Evolutionary conservation across 1,140 invertebrate genomes (phyloP), one percentile per base, ranked within the genome.

Genomic region (Achatina immaculata): DNA sequence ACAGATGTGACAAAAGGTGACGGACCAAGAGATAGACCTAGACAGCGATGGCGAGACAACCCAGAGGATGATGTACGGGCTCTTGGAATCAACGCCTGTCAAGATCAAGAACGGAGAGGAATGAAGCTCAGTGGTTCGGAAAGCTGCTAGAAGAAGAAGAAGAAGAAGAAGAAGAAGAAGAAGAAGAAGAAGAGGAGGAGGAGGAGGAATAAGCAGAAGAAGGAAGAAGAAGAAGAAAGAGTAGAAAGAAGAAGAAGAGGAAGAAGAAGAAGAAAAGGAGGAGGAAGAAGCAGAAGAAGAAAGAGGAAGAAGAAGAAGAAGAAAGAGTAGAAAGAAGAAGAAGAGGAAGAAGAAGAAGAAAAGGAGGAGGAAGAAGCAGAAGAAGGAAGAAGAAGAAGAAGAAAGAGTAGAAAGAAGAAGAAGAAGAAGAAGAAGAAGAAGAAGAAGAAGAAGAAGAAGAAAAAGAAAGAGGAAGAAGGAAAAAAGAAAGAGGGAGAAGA

Each of bases 291-390:
- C 11, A 58, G 55, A 58, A 24, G 9, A 58, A 58, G 55, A 58
- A 24, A 24, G n/a, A 58, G 55, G n/a, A 24, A 3, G n/a, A n/a
- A 24, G 4, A n/a, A 48, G 19, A 24, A n/a, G n/a, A 24, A n/a
- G 24, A 3, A n/a, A 58, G 55, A 24, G n/a, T 86, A 86, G n/a
- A 24, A 58, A 24, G 9, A 58, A 58, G 55, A 14, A 58, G 55
- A 58, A 58, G 55, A 58, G 24, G 9, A 58, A 58, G 55, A 14
- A 58, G 55, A 58, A 58, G 55, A 58, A 58, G 7, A 58, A 58
- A 24, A 58, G n/a, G 55, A 58, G 24, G 9, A 58, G n/a, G 55
- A 58, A 24, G 55, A 58, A 58, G 55, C 43, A 45, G 19, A 19
- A 9, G 19, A 19, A 45, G 43, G 19, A 19, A 7, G 19, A 19